Evolutionary conservation across 2,888 invertebrate species (phyloP).

Genomic region (Hololepta plana): DNA sequence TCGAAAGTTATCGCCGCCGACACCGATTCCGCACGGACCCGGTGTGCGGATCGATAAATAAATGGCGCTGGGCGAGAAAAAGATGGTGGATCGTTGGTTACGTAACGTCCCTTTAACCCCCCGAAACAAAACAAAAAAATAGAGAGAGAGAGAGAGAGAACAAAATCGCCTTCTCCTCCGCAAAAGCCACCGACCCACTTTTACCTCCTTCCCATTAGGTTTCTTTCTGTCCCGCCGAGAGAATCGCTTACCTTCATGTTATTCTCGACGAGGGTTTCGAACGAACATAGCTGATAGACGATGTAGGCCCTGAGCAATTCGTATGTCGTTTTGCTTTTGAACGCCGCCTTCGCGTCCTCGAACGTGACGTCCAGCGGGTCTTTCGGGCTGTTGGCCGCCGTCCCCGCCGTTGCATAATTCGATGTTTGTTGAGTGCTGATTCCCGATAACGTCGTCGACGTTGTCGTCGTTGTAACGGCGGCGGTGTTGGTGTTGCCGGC

Average conservation of each 20-base stretch:
- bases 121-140: too few relatives aligned
- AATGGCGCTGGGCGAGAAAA: too few relatives aligned
- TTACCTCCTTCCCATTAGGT: too few relatives aligned
- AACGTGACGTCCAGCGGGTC: slow-evolving; percentile 75
- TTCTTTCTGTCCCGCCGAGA: too few relatives aligned
- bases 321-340: slow-evolving; percentile 87
- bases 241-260: slow-evolving; percentile 66
- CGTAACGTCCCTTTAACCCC: too few relatives aligned
- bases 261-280: slow-evolving; percentile 75
- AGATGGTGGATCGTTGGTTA: too few relatives aligned
- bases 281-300: slow-evolving; percentile 82
- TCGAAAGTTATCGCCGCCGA: too few relatives aligned
- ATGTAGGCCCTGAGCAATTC: slow-evolving; percentile 80
- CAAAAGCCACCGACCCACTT: too few relatives aligned
- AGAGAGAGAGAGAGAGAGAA: too few relatives aligned
- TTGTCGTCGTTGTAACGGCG: neutral
- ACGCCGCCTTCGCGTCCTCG: slow-evolving; percentile 76
- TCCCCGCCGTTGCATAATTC: slow-evolving; percentile 10
- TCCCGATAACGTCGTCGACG: slow-evolving; percentile 3
- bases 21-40: too few relatives aligned
- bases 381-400: slow-evolving; percentile 14
- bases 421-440: slow-evolving; percentile 4
- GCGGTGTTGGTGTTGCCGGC: neutral
- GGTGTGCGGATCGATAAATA: too few relatives aligned
- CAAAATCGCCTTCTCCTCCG: too few relatives aligned